A percentile compares a stretch with the other conserved stretches of the same genome.
Conservation (phyloP, 2,797 vertebrate genomes). For the Adrianichthys oophorus region DNA sequence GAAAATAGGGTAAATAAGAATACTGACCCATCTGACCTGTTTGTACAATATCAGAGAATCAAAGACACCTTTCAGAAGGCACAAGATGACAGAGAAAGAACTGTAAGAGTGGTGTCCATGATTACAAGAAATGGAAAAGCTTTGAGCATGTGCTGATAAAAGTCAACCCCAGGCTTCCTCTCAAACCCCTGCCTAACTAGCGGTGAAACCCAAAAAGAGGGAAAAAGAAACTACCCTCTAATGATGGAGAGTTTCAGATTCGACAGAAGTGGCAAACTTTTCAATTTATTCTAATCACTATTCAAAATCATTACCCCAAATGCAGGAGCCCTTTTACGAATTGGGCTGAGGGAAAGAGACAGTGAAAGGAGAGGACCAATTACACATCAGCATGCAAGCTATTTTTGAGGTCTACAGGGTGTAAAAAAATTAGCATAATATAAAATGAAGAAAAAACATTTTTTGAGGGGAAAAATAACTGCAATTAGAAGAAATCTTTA, state of each 20-base stretch:
- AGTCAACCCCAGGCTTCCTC: slow-evolving; percentile 71
- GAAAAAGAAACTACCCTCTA: slow-evolving; percentile 60
- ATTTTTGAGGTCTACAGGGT: slow-evolving; percentile 58
- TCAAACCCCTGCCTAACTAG: slow-evolving; percentile 66
- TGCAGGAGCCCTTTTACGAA: slow-evolving; percentile 52
- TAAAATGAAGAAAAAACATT: slow-evolving; percentile 57
- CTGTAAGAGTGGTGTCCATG: slow-evolving; percentile 77
- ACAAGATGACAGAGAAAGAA: slow-evolving; percentile 69
- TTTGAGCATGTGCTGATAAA: slow-evolving; percentile 77
- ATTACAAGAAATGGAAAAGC: slow-evolving; percentile 80
- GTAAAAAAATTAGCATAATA: slow-evolving; percentile 61
- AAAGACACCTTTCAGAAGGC: slow-evolving; percentile 78
- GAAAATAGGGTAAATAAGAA: slow-evolving; percentile 44
- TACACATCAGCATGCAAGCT: slow-evolving; percentile 67
- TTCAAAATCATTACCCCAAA: slow-evolving; percentile 73
- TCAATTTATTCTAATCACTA: slow-evolving; percentile 79
- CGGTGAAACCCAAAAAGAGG: slow-evolving; percentile 56
- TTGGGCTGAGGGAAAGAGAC: slow-evolving; percentile 46
- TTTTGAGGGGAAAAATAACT: slow-evolving; percentile 37
- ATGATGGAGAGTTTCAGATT: slow-evolving; percentile 74
- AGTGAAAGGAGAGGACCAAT: slow-evolving; percentile 58
- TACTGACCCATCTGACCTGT: slow-evolving; percentile 65
- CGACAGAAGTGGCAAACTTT: slow-evolving; percentile 65
- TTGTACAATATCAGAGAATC: slow-evolving; percentile 71
- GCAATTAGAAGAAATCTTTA: slow-evolving; percentile 41